Evolutionary conservation across 2,888 invertebrate species (phyloP).

Genomic region (Myathropa florea): DNA sequence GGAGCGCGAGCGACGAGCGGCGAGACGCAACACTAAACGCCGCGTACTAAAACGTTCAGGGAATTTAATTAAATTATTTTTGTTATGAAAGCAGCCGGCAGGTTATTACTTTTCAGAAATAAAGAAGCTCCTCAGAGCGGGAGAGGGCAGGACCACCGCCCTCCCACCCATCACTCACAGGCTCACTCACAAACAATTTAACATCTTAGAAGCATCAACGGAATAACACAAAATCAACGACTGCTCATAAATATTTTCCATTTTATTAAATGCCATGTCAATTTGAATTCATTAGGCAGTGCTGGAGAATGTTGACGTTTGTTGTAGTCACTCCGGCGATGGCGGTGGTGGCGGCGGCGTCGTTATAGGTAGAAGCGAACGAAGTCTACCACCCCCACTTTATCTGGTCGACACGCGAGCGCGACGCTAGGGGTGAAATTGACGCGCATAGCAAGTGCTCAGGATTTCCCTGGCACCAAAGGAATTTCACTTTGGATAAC

Average conservation of each 20-base stretch:
- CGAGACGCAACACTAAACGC: not conserved
- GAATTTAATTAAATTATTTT: conserved; percentile 70
- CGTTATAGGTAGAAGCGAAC: not conserved
- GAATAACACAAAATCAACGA: conserved; percentile 62
- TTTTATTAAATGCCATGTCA: conserved; percentile 62
- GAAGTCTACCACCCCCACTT: not conserved
- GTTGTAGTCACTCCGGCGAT: not conserved
- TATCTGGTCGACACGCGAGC: not conserved
- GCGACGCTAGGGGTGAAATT: not conserved
- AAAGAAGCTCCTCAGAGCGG: conserved; percentile 18
- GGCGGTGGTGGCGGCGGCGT: not conserved
- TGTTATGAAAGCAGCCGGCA: conserved; percentile 54
- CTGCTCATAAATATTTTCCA: conserved; percentile 62
- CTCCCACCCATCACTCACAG: not conserved
- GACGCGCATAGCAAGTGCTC: not conserved
- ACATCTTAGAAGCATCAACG: conserved; percentile 48
- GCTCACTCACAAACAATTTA: conserved; percentile 45
- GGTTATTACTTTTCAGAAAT: conserved; percentile 59
- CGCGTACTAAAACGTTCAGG: conserved; percentile 44
- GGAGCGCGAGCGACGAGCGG: not conserved
- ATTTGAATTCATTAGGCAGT: conserved; percentile 59
- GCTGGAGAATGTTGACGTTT: conserved; percentile 46
- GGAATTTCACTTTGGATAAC: conserved; percentile 33
- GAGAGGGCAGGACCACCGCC: not conserved
- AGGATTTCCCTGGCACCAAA: conserved; percentile 2